Percentiles rank a stretch among this genome's conserved stretches.
Conservation (phyloP, 2,888 invertebrate species). For the Brenthis ino region DNA sequence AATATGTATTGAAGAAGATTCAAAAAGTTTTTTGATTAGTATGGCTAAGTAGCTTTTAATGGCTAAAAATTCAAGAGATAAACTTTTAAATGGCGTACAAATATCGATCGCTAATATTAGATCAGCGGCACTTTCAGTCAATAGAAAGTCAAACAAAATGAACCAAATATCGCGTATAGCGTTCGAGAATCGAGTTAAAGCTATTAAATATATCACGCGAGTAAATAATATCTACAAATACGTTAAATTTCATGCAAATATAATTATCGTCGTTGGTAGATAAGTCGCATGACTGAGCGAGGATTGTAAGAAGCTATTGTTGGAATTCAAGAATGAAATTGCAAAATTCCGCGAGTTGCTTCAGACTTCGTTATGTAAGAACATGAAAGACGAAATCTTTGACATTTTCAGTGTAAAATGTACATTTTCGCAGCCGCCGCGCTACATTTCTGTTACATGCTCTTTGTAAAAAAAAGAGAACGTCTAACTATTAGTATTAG, state of each 20-base stretch:
- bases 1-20: too few relatives aligned
- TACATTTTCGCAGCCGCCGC: background rate
- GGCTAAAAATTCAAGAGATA: too few relatives aligned
- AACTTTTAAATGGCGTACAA: too few relatives aligned
- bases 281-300: constrained; percentile 11
- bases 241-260: background rate
- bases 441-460: background rate
- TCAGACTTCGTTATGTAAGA: constrained; percentile 35
- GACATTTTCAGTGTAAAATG: constrained; percentile 18
- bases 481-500: too few relatives aligned
- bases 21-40: too few relatives aligned
- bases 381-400: constrained; percentile 14
- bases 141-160: background rate
- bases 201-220: background rate
- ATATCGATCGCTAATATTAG: background rate
- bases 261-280: background rate
- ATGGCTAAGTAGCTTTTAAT: too few relatives aligned
- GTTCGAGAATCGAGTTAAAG: background rate
- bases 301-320: constrained; percentile 21
- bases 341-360: constrained; percentile 33
- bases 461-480: constrained; percentile 10
- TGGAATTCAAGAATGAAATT: constrained; percentile 25
- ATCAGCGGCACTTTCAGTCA: background rate
- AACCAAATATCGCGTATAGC: background rate
- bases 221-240: background rate